Evolutionary conservation across 2,888 invertebrate species (phyloP).

Genomic region (Zele albiditarsus): DNA sequence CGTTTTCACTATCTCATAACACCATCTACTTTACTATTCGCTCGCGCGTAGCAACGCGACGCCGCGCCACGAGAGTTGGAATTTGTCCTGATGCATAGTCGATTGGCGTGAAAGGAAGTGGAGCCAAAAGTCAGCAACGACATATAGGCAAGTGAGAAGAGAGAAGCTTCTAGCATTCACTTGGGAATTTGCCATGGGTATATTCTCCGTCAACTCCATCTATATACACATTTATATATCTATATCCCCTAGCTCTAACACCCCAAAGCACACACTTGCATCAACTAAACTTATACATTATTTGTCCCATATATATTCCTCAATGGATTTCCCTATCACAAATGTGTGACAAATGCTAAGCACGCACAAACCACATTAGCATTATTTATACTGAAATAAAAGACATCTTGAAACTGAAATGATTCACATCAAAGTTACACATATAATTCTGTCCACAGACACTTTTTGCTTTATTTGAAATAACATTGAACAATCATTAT

Average conservation of each 20-base stretch:
- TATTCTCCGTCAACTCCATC: not conserved
- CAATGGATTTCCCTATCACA: conserved; percentile 1
- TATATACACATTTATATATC: not conserved
- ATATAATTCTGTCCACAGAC: too few species aligned
- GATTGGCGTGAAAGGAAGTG: conserved; percentile 55
- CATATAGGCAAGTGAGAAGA: conserved; percentile 18
- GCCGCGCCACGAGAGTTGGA: conserved; percentile 44
- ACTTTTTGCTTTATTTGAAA: too few species aligned
- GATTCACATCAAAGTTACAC: too few species aligned
- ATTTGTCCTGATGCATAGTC: conserved; percentile 64
- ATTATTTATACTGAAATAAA: not conserved
- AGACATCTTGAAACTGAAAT: too few species aligned
- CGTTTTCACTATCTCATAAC: conserved; percentile 34
- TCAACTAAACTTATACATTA: conserved; percentile 12
- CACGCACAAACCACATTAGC: not conserved
- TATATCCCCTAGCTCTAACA: not conserved
- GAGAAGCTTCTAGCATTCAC: conserved; percentile 33
- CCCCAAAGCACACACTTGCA: conserved; percentile 4
- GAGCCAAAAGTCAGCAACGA: conserved; percentile 28
- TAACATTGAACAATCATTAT: too few species aligned
- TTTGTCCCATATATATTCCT: conserved; percentile 7
- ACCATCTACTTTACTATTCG: conserved; percentile 49
- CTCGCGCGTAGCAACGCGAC: conserved; percentile 34
- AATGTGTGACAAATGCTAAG: not conserved
- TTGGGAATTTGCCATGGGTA: conserved; percentile 1